These are phyloP conservation scores for Dione vanillae DNA, from an alignment of 2,888 invertebrate species.

Conservation along the genomic window DNA sequence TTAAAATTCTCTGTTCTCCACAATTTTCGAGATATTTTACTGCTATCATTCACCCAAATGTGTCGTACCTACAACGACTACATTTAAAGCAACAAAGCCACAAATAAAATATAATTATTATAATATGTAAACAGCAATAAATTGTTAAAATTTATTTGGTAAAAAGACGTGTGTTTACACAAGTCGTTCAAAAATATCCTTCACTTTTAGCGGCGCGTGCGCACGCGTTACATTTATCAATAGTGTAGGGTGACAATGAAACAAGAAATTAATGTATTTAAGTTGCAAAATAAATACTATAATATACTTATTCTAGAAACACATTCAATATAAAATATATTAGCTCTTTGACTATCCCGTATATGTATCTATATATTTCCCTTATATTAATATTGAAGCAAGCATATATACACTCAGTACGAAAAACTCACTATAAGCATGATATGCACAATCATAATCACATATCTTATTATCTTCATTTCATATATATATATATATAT, in stretches of 20 bases:
- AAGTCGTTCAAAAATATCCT: constrained; percentile 30
- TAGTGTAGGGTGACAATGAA: constrained; percentile 34
- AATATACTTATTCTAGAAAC: too few species aligned
- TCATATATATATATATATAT: too few species aligned
- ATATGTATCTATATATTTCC: too few species aligned
- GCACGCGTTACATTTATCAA: constrained; percentile 30
- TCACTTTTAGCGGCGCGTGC: constrained; percentile 31
- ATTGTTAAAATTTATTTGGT: constrained; percentile 39
- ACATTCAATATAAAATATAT: too few species aligned
- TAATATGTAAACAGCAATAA: constrained; percentile 38
- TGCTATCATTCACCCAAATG: too few species aligned
- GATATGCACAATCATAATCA: too few species aligned
- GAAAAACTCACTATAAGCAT: too few species aligned
- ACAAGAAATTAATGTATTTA: neutral
- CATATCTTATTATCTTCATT: too few species aligned
- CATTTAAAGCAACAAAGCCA: constrained; percentile 11
- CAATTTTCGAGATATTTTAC: neutral
- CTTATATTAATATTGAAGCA: too few species aligned
- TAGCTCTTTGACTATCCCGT: too few species aligned
- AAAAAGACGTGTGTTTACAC: constrained; percentile 38
- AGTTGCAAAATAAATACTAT: too few species aligned
- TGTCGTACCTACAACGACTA: neutral
- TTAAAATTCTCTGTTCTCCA: neutral
- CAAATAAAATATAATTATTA: constrained; percentile 18
- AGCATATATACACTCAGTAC: too few species aligned